A percentile compares a stretch with the other conserved stretches of the same genome.
Evolutionary conservation across 1,140 invertebrate genomes (phyloP).

Genomic region (Saccostrea cuccullata): DNA sequence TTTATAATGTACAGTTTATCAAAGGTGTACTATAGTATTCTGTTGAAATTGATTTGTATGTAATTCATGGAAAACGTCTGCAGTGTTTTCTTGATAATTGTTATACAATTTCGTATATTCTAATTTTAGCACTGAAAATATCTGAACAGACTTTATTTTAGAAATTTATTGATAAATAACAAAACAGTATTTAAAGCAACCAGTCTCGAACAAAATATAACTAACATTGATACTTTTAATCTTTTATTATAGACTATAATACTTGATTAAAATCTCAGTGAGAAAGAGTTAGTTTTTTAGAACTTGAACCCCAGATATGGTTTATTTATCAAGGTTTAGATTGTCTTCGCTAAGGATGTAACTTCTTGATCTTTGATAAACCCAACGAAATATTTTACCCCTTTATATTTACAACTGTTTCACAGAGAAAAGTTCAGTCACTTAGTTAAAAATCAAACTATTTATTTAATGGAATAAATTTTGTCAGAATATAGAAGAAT

Average conservation of each 20-base stretch:
- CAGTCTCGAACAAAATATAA: not conserved
- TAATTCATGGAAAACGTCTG: no score
- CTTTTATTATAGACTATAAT: not conserved
- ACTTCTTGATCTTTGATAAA: not conserved
- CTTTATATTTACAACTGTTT: not conserved
- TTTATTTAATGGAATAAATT: not conserved
- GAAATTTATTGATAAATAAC: not conserved
- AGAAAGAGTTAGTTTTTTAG: constrained; percentile 2
- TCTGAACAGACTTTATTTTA: not conserved
- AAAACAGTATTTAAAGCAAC: not conserved
- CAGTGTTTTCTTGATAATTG: no score
- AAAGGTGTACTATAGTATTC: no score
- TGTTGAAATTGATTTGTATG: no score
- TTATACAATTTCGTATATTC: no score
- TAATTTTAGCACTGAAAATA: no score
- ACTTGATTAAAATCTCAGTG: not conserved
- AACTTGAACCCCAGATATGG: not conserved
- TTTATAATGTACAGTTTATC: no score
- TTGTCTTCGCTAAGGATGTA: not conserved
- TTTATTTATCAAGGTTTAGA: not conserved
- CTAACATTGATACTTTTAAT: not conserved
- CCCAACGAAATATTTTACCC: not conserved
- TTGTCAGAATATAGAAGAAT: no score
- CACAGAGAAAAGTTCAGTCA: not conserved
- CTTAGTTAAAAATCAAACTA: not conserved